Evolutionary conservation across 2,797 vertebrate species (phyloP), one percentile per base, ranked within the genome.

Genomic region (Dermochelys coriacea): DNA sequence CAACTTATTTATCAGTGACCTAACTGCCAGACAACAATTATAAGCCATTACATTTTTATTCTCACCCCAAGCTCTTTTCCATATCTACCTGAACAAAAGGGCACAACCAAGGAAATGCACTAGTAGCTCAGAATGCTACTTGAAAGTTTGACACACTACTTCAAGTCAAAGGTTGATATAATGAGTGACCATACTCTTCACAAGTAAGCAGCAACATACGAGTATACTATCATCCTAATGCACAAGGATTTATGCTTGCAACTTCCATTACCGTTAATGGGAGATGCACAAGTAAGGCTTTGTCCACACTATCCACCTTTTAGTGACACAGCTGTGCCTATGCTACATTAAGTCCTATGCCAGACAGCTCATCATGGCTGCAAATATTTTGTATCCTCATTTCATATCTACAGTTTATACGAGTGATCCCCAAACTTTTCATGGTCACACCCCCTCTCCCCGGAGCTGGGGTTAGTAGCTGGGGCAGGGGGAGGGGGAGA

Each of bases 181-280:
- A 64, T 31, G n/a, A 77, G 45, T 49, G 71, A 75, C 71, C 41
- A 75, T 16, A 47, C 74, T 77, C 19, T 64, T 57, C 41, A 34
- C 23, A 77, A 88, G 41, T 25, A 68, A 89, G 54, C 15, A 54
- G 45, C 55, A 88, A 41, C 3, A 74, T 8, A 74, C 6, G 9
- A 5, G 18, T 12, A 52, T 25, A 52, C 25, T 52, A 8, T 10
- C 49, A 52, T 61, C 12, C 1, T 55, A 82, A 83, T 2, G 49
- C 12, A 90, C 29, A 85, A 31, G 74, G 52, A 78, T 74, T 50
- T n/a, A 77, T 2, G 57, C 23, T 85, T 57, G 25, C 6, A 5
- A 82, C 55, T 94, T 84, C 57, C 45, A 71, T 18, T 61, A 91
- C 71, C 18, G 34, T 27, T 64, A 77, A 80, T 84, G 71, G 71